A percentile compares a stretch with the other conserved stretches of the same genome.
Conservation (phyloP, 2,888 invertebrate species). For the Coleophora flavipennella region DNA sequence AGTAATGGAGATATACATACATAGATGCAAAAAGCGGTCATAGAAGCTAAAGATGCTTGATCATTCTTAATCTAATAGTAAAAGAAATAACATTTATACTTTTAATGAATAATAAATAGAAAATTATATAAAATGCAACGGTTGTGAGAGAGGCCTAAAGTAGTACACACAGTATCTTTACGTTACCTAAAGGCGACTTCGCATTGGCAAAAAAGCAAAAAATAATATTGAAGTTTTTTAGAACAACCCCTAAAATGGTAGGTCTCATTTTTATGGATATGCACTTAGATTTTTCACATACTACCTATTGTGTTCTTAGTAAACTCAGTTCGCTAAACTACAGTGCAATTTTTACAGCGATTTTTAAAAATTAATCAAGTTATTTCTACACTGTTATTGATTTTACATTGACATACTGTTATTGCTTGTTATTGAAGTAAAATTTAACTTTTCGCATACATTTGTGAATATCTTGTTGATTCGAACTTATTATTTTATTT, state of each 20-base stretch:
- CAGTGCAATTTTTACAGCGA: slow-evolving; percentile 40
- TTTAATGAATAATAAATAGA: slow-evolving; percentile 22
- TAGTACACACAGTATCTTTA: slow-evolving; percentile 47
- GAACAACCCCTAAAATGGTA: no score
- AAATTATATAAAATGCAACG: slow-evolving; percentile 39
- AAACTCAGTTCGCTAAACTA: slow-evolving; percentile 40
- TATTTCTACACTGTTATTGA: slow-evolving; percentile 49
- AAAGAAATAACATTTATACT: slow-evolving; percentile 9
- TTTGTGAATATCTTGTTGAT: no score
- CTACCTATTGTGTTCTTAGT: slow-evolving; percentile 66
- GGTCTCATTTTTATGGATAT: not conserved
- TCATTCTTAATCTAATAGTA: not conserved
- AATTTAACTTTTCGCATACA: no score
- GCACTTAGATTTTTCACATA: no score
- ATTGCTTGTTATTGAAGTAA: no score
- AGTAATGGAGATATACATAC: no score
- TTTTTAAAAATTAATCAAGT: slow-evolving; percentile 26
- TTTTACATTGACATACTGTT: slow-evolving; percentile 25
- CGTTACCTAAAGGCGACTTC: slow-evolving; percentile 30
- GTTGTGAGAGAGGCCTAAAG: slow-evolving; percentile 70
- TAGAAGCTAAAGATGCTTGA: no score
- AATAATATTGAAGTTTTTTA: no score
- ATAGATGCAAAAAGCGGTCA: no score
- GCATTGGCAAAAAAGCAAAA: not conserved
- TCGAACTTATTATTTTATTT: no score